Evolutionary conservation across 2,888 invertebrate genomes (phyloP), one percentile per base, ranked within the genome.

Genomic region (Ctenicera cuprea): DNA sequence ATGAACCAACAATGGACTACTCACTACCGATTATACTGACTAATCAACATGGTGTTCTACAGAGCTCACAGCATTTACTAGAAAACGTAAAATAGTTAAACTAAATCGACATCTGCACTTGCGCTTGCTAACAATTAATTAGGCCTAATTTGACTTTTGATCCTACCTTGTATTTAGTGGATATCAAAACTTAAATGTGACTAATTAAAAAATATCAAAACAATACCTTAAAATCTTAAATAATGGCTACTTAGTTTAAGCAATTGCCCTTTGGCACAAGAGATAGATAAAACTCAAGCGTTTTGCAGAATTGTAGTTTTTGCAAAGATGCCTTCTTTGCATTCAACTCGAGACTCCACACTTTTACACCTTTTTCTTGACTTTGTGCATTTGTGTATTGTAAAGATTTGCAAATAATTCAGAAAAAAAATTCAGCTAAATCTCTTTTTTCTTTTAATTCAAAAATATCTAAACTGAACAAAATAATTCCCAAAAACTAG

Each of bases 191-290:
- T 67, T 41, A 73, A 71, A 64, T 41, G 26, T 52, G 43, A 52
- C 41, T 57, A 30, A 48, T 54, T 64, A 70, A 63, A 66, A 70
- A 43, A 76, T 76, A 77, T 74, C 68, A 76, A 68, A 69, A 76
- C 71, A 76, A 71, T 54, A 74, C 16, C 57, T 38, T 59, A 64
- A 69, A 73, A 69, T 68, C 71, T 70, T 66, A 75, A 73, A 66
- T 73, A 74, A 73, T 76, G 72, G 76, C 74, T 75, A 76, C 76
- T 76, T 70, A 82, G 79, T 81, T n/a, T 81, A 82, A 82, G 83
- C 83, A 81, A 81, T 81, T 83, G 82, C 83, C 83, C 79, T 82
- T 84, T 84, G 83, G 84, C 84, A 84, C 83, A 72, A 65, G 73
- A 63, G 69, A 73, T 73, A 73, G 38, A 54, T 45, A 65, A 9